phyloP scores from a whole-genome alignment of 2,797 vertebrate genomes.

The Etheostoma nigrum region DNA sequence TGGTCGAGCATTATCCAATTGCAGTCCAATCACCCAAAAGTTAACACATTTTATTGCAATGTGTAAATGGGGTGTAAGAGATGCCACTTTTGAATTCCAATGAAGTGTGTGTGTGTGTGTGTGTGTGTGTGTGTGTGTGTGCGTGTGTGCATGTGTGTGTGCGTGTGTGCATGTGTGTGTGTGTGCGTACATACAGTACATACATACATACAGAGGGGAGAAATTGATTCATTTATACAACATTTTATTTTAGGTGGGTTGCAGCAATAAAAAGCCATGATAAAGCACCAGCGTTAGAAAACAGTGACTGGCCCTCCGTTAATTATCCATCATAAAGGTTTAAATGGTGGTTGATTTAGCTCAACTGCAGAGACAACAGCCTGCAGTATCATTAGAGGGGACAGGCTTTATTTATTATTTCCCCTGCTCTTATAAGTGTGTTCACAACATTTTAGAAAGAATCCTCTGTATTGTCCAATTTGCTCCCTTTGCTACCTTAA shows the following conservation, averaged over 20 bases:
- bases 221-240: conserved; percentile 43
- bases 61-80: neutral
- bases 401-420: conserved; percentile 60
- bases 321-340: conserved; percentile 65
- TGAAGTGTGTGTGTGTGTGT: neutral
- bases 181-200: too few relatives aligned
- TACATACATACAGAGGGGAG: conserved; percentile 1
- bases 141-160: too few relatives aligned
- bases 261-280: conserved; percentile 33
- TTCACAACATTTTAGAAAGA: conserved; percentile 22
- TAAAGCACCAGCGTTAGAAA: conserved; percentile 22
- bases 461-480: conserved; percentile 38
- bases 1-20: too few relatives aligned
- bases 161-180: too few relatives aligned
- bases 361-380: conserved; percentile 35
- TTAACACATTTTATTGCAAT: too few relatives aligned
- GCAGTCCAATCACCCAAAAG: too few relatives aligned
- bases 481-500: conserved; percentile 27
- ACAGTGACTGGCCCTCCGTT: conserved; percentile 29
- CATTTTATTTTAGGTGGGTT: conserved; percentile 46
- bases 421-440: conserved; percentile 27
- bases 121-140: too few relatives aligned
- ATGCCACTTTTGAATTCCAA: conserved; percentile 38
- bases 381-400: conserved; percentile 52
- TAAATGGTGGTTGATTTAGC: conserved; percentile 57